Conservation (phyloP, 1,140 invertebrate species). For the Penaeus vannamei region DNA sequence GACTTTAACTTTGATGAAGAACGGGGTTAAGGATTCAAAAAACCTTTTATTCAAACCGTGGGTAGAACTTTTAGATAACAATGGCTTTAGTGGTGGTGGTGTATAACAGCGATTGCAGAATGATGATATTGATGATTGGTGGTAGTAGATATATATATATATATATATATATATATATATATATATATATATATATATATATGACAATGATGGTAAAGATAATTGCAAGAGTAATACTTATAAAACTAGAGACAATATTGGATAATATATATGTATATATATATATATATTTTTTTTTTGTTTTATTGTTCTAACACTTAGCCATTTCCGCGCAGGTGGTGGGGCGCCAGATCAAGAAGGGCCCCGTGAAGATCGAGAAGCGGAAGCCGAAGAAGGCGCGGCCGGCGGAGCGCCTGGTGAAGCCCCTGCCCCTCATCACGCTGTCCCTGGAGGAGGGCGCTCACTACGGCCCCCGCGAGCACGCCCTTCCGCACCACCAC, state of each 20-base stretch:
- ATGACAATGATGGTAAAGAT: neutral
- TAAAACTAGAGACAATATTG: neutral
- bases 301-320: neutral
- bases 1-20: too few species aligned
- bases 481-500: neutral
- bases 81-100: too few species aligned
- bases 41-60: too few species aligned
- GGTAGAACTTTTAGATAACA: too few species aligned
- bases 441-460: constrained; percentile 54
- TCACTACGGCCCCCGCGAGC: constrained; percentile 10
- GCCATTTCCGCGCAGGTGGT: constrained; percentile 37
- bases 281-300: neutral
- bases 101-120: neutral
- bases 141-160: too few species aligned
- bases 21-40: too few species aligned
- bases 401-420: constrained; percentile 43
- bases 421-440: constrained; percentile 55
- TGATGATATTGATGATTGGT: neutral
- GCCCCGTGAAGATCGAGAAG: constrained; percentile 46
- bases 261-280: constrained; percentile 22
- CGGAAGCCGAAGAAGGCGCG: constrained; percentile 40
- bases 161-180: too few species aligned
- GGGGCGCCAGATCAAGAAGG: constrained; percentile 57
- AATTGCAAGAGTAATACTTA: neutral
- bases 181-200: too few species aligned